Conservation (phyloP, 2,888 invertebrate genomes). For the Prionchulus punctatus region DNA sequence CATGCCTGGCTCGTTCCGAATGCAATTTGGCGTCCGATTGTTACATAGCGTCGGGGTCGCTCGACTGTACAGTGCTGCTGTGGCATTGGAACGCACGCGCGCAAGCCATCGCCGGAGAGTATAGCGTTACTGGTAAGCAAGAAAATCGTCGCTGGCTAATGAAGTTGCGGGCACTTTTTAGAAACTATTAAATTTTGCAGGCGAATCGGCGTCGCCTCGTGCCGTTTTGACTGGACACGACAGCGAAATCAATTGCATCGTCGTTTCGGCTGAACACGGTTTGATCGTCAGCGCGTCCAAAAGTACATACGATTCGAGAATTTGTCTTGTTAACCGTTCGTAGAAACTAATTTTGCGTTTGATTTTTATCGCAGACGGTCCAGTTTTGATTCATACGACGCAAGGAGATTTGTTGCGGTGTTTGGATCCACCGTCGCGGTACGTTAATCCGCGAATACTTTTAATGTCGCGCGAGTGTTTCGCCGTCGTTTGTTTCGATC, state of each 20-base stretch:
- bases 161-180: neutral
- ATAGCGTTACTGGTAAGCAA: conserved; percentile 20
- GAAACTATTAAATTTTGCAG: conserved; percentile 14
- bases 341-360: neutral
- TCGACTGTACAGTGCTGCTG: conserved; percentile 88
- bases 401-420: conserved; percentile 86
- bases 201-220: conserved; percentile 81
- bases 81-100: conserved; percentile 88
- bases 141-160: neutral
- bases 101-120: conserved; percentile 90
- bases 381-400: conserved; percentile 90
- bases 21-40: conserved; percentile 98
- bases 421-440: conserved; percentile 60
- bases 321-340: neutral
- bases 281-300: conserved; percentile 84
- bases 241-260: conserved; percentile 79
- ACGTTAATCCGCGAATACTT: conserved; percentile 48
- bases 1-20: conserved; percentile 88
- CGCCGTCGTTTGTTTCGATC: conserved; percentile 67
- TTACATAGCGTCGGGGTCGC: conserved; percentile 91
- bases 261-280: conserved; percentile 92
- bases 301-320: conserved; percentile 37
- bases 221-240: conserved; percentile 95
- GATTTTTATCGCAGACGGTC: conserved; percentile 53
- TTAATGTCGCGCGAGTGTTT: conserved; percentile 79